Evolutionary conservation across 2,113 vertebrate species (phyloP).

Genomic region (Brachypteracias leptosomus): DNA sequence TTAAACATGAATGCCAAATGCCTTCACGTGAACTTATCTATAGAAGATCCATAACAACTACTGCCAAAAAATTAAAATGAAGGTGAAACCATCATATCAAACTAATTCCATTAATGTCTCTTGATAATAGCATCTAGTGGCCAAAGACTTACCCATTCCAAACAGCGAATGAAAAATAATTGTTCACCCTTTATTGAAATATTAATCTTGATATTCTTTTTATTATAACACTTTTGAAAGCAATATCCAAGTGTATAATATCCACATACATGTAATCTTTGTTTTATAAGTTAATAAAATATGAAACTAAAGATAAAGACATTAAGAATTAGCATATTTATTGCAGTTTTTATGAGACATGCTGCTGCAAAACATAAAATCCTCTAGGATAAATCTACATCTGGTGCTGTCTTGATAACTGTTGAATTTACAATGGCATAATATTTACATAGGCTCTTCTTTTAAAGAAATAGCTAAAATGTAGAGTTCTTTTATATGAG

Average conservation of each 20-base stretch:
- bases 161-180: conserved; percentile 43
- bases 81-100: conserved; percentile 15
- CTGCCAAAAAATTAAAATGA: conserved; percentile 10
- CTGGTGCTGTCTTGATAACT: conserved; percentile 52
- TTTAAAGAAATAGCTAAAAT: conserved; percentile 55
- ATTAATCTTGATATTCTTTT: conserved; percentile 37
- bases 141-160: conserved; percentile 12
- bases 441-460: conserved; percentile 34
- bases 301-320: conserved; percentile 58
- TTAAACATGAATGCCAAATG: background rate
- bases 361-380: conserved; percentile 57
- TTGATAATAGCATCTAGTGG: conserved; percentile 1
- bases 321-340: conserved; percentile 70
- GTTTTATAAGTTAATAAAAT: conserved; percentile 67
- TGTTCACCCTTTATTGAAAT: conserved; percentile 23
- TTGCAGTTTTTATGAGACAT: conserved; percentile 59
- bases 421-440: conserved; percentile 47
- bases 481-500: background rate
- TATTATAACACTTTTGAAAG: conserved; percentile 38
- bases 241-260: conserved; percentile 36
- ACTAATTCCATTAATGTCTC: conserved; percentile 25
- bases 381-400: conserved; percentile 62
- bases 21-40: background rate
- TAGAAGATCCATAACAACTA: background rate
- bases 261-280: conserved; percentile 54